Base-by-base conservation (phyloP, 2,888 invertebrate genomes). In the Tenthredo notha region DNA sequence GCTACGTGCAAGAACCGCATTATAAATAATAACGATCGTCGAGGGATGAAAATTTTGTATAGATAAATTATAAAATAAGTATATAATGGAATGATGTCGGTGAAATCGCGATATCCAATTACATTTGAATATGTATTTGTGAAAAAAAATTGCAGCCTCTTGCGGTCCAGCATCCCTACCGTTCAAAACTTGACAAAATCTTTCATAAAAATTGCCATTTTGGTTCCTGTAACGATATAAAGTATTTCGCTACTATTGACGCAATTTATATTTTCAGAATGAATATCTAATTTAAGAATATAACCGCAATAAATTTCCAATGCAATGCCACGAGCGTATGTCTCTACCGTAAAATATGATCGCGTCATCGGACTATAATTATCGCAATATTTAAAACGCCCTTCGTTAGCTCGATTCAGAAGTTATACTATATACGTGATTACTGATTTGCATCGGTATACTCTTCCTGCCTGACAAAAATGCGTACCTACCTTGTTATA, bases 291-390 rank as follows among this genome's bases (percentile, higher is more conserved):
- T 43, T 74, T 25, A 43, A 74, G 33, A 33, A 50, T 54, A 54
- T 54, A 77, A 77, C 29, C 29, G 77, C 54, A 33, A 54, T 77
- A n/a, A 77, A 54, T 77, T 77, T 33, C 54, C 50, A 54, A 77
- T 77, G 77, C 77, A 77, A 54, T 77, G n/a, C 77, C 33, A 54
- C 33, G 40, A n/a, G n/a, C 77, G 77, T 29, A 47, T 33, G 4
- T 33, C 4, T 47, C 12, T 43, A 77, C 54, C 15, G 77, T n/a
- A 40, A 25, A 40, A 74, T 77, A 54, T 50, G 77, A 77, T 54
- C 54, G 54, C 77, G 77, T 77, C 77, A 77, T 77, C 18, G 2
- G 77, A n/a, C 29, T 77, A 77, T 77, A 54, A 77, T 77, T 54
- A 77, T 54, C 33, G 77, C 9, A 54, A 77, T 77, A 18, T 54